Evolutionary conservation across 2,797 vertebrate genomes (phyloP).

Genomic region (Rhinichthys osculus): DNA sequence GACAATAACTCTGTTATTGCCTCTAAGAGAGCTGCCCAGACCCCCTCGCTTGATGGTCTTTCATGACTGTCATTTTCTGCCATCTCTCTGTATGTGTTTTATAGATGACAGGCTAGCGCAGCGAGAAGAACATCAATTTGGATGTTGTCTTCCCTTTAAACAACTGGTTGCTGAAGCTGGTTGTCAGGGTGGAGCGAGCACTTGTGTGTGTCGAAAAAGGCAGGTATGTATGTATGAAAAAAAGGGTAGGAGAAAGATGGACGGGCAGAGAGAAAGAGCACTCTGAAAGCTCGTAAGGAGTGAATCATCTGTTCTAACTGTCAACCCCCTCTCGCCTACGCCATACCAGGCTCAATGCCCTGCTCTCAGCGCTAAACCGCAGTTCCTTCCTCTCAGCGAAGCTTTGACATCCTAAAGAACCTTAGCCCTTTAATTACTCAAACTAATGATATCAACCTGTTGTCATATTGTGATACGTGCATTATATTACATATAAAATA

Average conservation of each 20-base stretch:
- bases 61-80: slow-evolving; percentile 63
- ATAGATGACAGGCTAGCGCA: slow-evolving; percentile 57
- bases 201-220: slow-evolving; percentile 53
- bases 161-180: slow-evolving; percentile 62
- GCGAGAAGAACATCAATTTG: slow-evolving; percentile 61
- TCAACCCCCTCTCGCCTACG: slow-evolving; percentile 55
- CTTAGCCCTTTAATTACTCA: slow-evolving; percentile 40
- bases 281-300: slow-evolving; percentile 55
- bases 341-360: slow-evolving; percentile 47
- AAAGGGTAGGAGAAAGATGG: slow-evolving; percentile 34
- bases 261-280: slow-evolving; percentile 25
- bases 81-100: slow-evolving; percentile 59
- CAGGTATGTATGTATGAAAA: slow-evolving; percentile 43
- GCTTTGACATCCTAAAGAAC: slow-evolving; percentile 37
- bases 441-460: slow-evolving; percentile 39
- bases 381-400: slow-evolving; percentile 31
- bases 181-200: slow-evolving; percentile 61
- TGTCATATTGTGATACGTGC: slow-evolving; percentile 44
- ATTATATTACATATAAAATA: slow-evolving; percentile 35
- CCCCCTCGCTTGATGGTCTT: slow-evolving; percentile 49
- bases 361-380: slow-evolving; percentile 26
- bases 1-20: slow-evolving; percentile 58
- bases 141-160: slow-evolving; percentile 63
- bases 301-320: slow-evolving; percentile 61
- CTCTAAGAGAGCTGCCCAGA: slow-evolving; percentile 51